Evolutionary conservation across 2,888 invertebrate species (phyloP).

Genomic region (Yponomeuta plumbellus): DNA sequence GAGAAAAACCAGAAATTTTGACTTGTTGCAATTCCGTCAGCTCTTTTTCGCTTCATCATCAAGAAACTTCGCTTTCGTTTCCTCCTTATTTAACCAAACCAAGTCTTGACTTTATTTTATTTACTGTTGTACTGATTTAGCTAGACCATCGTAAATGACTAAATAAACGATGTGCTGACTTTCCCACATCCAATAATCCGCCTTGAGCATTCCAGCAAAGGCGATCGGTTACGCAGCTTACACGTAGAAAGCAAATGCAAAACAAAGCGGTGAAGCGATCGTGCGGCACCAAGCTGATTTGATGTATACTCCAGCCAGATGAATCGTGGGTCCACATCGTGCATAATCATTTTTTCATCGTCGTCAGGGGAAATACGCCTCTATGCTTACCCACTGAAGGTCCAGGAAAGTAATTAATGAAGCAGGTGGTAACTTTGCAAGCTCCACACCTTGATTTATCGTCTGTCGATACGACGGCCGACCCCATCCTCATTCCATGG

Average conservation of each 20-base stretch:
- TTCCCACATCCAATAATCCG: neutral
- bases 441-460: constrained; percentile 58
- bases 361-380: neutral
- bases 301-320: constrained; percentile 58
- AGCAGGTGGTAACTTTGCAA: neutral
- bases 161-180: neutral
- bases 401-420: neutral
- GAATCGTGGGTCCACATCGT: constrained; percentile 54
- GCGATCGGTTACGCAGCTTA: neutral
- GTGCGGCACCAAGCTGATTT: constrained; percentile 74
- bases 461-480: constrained; percentile 36
- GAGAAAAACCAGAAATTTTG: no score
- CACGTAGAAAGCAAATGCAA: constrained; percentile 6
- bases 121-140: neutral
- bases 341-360: neutral
- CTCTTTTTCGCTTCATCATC: no score
- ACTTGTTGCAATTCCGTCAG: no score
- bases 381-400: neutral
- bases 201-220: neutral
- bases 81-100: no score
- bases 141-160: no score
- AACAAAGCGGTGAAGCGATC: constrained; percentile 31
- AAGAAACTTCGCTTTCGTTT: neutral
- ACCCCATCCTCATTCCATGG: constrained; percentile 19
- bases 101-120: neutral